Conservation (phyloP, 2,888 invertebrate genomes). For the Dascillus cervinus region DNA sequence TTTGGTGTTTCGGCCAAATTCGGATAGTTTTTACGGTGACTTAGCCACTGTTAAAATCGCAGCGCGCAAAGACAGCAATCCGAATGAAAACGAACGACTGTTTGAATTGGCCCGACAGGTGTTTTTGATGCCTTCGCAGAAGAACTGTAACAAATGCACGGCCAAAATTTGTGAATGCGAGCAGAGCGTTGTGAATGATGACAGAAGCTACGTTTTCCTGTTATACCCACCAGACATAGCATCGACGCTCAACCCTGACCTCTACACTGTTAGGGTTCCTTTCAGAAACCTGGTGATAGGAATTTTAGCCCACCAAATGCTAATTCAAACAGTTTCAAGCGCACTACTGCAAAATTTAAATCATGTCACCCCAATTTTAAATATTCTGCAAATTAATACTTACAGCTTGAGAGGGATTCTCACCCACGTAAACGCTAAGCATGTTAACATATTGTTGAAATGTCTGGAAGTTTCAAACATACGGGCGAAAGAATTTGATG, state of each 20-base stretch:
- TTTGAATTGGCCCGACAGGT: constrained; percentile 88
- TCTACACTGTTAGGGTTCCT: constrained; percentile 77
- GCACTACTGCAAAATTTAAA: constrained; percentile 62
- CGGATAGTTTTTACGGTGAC: constrained; percentile 92
- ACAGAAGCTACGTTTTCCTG: constrained; percentile 82
- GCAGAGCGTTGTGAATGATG: constrained; percentile 56
- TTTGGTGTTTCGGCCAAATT: constrained; percentile 82
- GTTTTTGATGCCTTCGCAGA: constrained; percentile 49
- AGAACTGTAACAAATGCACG: constrained; percentile 34
- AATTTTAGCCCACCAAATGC: constrained; percentile 84
- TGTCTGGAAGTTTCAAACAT: constrained; percentile 76
- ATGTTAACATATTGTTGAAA: constrained; percentile 64
- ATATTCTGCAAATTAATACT: constrained; percentile 39
- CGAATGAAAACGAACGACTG: constrained; percentile 75
- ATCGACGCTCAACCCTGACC: constrained; percentile 64
- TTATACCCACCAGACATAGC: constrained; percentile 71
- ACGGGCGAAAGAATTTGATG: constrained; percentile 80
- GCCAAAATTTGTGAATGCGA: constrained; percentile 41
- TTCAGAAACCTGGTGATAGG: constrained; percentile 83
- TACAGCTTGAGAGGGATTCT: constrained; percentile 38
- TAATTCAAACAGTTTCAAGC: constrained; percentile 84
- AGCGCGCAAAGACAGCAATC: constrained; percentile 77
- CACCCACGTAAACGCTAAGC: constrained; percentile 48
- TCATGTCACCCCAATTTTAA: constrained; percentile 40
- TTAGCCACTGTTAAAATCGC: constrained; percentile 89